Evolutionary conservation across 2,888 invertebrate species (phyloP).

Genomic region (Eurytoma adleriae): DNA sequence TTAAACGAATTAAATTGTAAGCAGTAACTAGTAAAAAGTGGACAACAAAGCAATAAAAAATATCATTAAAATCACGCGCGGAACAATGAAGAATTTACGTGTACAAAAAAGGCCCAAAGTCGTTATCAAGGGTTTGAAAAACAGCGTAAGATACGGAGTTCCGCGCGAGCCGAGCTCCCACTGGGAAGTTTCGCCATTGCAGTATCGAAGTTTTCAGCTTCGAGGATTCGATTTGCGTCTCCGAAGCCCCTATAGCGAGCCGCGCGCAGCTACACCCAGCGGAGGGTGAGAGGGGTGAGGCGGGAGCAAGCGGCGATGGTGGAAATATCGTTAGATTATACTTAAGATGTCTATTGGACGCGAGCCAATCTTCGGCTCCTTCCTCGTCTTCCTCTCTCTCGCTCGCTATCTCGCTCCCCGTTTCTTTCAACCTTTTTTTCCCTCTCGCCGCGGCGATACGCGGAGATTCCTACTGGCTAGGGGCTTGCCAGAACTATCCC

Average conservation of each 20-base stretch:
- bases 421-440: too few species aligned
- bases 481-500: constrained; percentile 64
- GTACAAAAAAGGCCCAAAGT: neutral
- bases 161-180: constrained; percentile 30
- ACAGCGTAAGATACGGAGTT: constrained; percentile 16
- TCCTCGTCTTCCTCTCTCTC: constrained; percentile 44
- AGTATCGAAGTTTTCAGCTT: constrained; percentile 49
- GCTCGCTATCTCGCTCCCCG: neutral
- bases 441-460: neutral
- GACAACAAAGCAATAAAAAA: neutral
- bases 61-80: too few species aligned
- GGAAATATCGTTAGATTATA: constrained; percentile 70
- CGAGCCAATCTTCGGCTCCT: constrained; percentile 65
- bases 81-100: too few species aligned
- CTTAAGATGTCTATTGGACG: constrained; percentile 70
- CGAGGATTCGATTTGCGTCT: constrained; percentile 33
- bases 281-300: constrained; percentile 22
- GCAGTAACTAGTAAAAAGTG: neutral
- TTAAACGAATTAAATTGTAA: neutral
- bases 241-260: constrained; percentile 3
- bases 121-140: constrained; percentile 23
- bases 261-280: neutral
- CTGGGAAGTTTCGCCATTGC: constrained; percentile 40
- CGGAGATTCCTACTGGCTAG: constrained; percentile 32
- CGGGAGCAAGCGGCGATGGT: constrained; percentile 53